phyloP scores from a whole-genome alignment of 1,140 invertebrate species.

The Pomacea maculata region DNA sequence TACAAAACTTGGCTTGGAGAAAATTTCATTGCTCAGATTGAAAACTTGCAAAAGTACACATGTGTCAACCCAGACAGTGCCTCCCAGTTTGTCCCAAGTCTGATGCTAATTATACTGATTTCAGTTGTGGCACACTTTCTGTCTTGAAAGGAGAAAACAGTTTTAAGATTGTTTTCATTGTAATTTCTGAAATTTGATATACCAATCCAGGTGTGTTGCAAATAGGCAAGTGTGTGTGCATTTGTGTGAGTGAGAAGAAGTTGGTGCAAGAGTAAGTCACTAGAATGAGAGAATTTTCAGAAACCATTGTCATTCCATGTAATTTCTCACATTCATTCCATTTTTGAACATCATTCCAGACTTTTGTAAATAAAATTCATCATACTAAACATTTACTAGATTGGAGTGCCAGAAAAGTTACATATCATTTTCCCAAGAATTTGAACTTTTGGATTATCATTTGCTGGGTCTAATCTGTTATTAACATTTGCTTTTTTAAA shows the following conservation, averaged over 20 bases:
- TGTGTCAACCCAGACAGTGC: conserved; percentile 43
- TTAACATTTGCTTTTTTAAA: too few species aligned
- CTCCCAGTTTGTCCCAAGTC: conserved; percentile 12
- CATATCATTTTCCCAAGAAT: too few species aligned
- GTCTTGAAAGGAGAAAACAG: neutral
- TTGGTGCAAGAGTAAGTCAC: neutral
- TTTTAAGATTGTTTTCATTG: neutral
- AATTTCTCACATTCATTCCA: too few species aligned
- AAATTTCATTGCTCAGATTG: conserved; percentile 53
- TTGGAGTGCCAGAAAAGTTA: too few species aligned
- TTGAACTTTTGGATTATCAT: too few species aligned
- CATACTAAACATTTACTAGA: too few species aligned
- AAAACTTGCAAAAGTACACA: conserved; percentile 54
- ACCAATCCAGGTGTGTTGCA: too few species aligned
- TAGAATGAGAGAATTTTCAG: neutral
- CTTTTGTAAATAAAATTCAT: too few species aligned
- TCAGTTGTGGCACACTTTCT: conserved; percentile 9
- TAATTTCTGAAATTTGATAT: too few species aligned
- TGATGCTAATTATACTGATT: conserved; percentile 15
- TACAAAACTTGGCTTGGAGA: conserved; percentile 52
- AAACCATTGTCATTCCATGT: too few species aligned
- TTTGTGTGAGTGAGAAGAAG: neutral
- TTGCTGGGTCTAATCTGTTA: too few species aligned
- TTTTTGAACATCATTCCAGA: too few species aligned
- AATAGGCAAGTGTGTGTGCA: neutral